These are phyloP conservation scores for Apamea sordens DNA, from an alignment of 2,888 invertebrate species.

Conservation along the genomic window DNA sequence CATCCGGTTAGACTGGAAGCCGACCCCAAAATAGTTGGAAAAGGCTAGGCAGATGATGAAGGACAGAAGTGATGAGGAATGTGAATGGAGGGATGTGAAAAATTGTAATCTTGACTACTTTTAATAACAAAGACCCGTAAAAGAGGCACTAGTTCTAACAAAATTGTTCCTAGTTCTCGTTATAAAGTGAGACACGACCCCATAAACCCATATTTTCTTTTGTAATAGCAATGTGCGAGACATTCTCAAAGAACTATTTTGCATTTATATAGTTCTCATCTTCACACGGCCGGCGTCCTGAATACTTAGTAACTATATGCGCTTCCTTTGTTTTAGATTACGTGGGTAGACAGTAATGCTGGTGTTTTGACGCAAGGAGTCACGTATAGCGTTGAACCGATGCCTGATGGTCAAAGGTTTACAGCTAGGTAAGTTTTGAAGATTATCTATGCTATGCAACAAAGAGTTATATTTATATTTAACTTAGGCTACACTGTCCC, in stretches of 20 bases:
- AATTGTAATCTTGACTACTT: not conserved
- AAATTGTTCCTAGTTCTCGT: conserved; percentile 18
- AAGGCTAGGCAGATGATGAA: no score
- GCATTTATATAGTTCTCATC: conserved; percentile 63
- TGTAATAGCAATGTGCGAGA: conserved; percentile 52
- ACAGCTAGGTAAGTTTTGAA: conserved; percentile 91
- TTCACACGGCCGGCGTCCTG: conserved; percentile 38
- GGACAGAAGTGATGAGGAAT: no score
- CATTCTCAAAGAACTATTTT: conserved; percentile 60
- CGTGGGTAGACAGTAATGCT: conserved; percentile 97
- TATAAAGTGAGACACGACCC: conserved; percentile 44
- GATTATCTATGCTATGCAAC: not conserved
- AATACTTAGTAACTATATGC: conserved; percentile 52
- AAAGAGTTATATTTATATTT: not conserved
- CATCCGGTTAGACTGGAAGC: no score
- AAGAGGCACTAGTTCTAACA: conserved; percentile 17
- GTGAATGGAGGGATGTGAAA: not conserved
- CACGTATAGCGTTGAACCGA: conserved; percentile 93
- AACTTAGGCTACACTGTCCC: not conserved
- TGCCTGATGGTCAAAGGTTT: conserved; percentile 95
- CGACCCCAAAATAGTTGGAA: no score
- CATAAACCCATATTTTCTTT: conserved; percentile 56
- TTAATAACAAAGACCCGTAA: conserved; percentile 8
- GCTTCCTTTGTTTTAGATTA: conserved; percentile 91
- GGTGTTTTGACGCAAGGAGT: conserved; percentile 95